Evolutionary conservation across 2,797 vertebrate genomes (phyloP).

Genomic region (Lepus oiostolus): DNA sequence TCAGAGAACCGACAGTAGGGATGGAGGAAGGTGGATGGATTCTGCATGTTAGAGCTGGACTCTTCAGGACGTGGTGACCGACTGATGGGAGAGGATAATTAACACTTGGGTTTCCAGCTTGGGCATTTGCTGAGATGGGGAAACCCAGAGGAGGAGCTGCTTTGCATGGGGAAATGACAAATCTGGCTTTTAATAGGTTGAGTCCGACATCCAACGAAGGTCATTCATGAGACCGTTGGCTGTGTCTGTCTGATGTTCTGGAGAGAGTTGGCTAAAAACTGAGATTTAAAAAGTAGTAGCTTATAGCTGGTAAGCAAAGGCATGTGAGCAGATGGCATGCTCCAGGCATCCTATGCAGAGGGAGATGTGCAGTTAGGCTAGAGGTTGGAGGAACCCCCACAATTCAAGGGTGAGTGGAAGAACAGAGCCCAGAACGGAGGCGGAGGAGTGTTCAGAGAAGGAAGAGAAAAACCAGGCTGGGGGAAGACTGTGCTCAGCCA

Average conservation of each 20-base stretch:
- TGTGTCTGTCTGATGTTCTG: not conserved
- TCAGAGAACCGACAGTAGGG: not conserved
- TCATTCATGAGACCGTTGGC: not conserved
- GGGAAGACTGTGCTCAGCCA: not conserved
- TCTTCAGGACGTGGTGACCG: not conserved
- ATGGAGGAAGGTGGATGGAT: not conserved
- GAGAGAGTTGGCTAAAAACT: not conserved
- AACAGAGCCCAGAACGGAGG: not conserved
- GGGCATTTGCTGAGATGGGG: not conserved
- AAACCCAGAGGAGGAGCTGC: not conserved
- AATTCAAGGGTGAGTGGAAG: not conserved
- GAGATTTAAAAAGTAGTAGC: constrained; percentile 24
- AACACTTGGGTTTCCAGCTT: not conserved
- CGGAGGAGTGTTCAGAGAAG: not conserved
- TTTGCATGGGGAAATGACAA: not conserved
- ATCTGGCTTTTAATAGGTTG: not conserved
- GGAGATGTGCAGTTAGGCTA: not conserved
- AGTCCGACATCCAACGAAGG: not conserved
- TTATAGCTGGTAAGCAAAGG: not conserved
- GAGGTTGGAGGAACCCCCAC: not conserved
- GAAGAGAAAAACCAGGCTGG: not conserved
- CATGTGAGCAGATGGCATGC: fast-evolving
- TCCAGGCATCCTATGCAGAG: not conserved
- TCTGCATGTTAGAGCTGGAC: not conserved
- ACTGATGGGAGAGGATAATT: not conserved